Percentiles rank a stretch among this genome's conserved stretches.
These are phyloP conservation scores for Gymnocheta viridis DNA, from an alignment of 2,888 invertebrate species.

Conservation along the genomic window DNA sequence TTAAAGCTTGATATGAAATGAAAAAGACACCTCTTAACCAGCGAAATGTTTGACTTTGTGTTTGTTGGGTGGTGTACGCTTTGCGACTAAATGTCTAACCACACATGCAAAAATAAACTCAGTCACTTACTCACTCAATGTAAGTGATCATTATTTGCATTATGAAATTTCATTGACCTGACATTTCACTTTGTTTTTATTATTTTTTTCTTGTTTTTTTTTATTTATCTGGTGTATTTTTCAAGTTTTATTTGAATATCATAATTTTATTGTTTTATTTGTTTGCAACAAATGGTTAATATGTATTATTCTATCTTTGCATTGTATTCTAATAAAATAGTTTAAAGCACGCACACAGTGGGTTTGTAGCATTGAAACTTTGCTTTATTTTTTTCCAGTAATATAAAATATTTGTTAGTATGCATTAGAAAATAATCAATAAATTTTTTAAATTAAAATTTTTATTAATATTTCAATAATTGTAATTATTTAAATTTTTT, in stretches of 20 bases:
- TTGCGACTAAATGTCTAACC: neutral
- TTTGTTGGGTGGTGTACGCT: neutral
- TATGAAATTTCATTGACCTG: slow-evolving; percentile 47
- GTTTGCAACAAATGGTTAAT: neutral
- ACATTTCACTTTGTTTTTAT: slow-evolving; percentile 38
- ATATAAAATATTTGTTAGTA: no score
- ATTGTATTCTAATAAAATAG: no score
- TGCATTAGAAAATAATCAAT: no score
- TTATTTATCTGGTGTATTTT: slow-evolving; percentile 2
- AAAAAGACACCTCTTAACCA: neutral
- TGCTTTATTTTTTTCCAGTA: no score
- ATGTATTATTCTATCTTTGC: neutral
- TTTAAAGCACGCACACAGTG: no score
- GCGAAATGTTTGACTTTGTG: neutral
- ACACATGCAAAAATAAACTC: slow-evolving; percentile 5
- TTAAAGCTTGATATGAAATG: no score
- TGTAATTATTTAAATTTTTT: neutral
- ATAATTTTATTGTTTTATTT: slow-evolving; percentile 36
- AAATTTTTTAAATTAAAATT: no score
- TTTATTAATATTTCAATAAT: neutral
- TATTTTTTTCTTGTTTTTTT: slow-evolving; percentile 17
- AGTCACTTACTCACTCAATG: slow-evolving; percentile 2
- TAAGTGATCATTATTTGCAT: slow-evolving; percentile 26
- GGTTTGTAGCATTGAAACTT: no score
- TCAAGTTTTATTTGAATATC: slow-evolving; percentile 25